A percentile compares a stretch with the other conserved stretches of the same genome.
Evolutionary conservation across 1,140 invertebrate genomes (phyloP).

Genomic region (Cecropterus lyciades): DNA sequence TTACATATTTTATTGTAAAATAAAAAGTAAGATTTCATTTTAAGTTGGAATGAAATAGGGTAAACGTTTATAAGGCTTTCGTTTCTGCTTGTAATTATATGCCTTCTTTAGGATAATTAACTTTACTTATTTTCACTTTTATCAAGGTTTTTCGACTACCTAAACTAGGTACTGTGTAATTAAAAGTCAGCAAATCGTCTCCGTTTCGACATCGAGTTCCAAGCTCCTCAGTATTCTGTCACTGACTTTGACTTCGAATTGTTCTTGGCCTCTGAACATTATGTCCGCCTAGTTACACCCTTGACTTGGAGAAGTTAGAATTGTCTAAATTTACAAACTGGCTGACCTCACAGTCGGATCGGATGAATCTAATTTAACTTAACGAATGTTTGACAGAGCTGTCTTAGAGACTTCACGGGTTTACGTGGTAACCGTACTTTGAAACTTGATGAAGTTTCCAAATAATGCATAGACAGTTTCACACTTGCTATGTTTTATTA

Average conservation of each 20-base stretch:
- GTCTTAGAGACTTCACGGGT: not conserved
- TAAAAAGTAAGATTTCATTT: too few relatives aligned
- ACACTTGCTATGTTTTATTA: too few relatives aligned
- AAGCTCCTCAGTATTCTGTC: conserved; percentile 4
- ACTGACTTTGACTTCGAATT: conserved; percentile 1
- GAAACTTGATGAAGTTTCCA: not conserved
- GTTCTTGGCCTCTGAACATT: conserved; percentile 1
- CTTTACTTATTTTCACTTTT: too few relatives aligned
- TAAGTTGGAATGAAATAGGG: too few relatives aligned
- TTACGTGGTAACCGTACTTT: not conserved
- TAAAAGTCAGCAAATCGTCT: conserved; percentile 16
- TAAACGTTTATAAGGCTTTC: too few relatives aligned
- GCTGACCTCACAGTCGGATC: conserved; percentile 2
- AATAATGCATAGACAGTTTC: not conserved
- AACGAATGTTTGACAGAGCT: conserved; percentile 20
- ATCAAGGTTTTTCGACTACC: too few relatives aligned
- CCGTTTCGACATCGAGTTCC: conserved; percentile 4
- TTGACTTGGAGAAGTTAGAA: conserved; percentile 9
- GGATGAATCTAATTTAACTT: conserved; percentile 20
- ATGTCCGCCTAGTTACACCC: conserved; percentile 13
- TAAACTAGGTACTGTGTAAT: not conserved
- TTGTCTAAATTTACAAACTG: conserved; percentile 19
- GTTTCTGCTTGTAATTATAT: too few relatives aligned
- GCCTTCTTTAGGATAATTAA: too few relatives aligned
- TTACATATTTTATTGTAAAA: too few relatives aligned